Base-by-base conservation (phyloP, 2,113 vertebrate genomes). In the Indicator indicator region DNA sequence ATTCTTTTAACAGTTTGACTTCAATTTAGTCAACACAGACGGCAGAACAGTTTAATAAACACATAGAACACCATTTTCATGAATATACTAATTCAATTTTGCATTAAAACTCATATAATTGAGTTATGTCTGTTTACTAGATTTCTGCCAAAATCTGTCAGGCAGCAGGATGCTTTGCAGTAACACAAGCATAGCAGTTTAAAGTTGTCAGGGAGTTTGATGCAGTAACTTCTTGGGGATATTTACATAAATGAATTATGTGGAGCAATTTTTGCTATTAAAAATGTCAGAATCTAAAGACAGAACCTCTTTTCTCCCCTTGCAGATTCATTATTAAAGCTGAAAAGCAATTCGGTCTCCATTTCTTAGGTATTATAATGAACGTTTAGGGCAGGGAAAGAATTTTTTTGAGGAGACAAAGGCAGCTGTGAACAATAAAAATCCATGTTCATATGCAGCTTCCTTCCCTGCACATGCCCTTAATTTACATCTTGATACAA, bases 61-160 rank as follows among this genome's bases (percentile, higher is more conserved):
- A 83, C 68, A 79, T 67, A 50, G 59, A 90, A 82, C 30, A 38
- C 30, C 42, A 93, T 44, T 84, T 27, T 90, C 88, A 79, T 83
- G 63, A 92, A 83, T 79, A 83, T 83, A 79, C 67, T 28, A 78
- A 94, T 73, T 82, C 26, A 21, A 17, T 91, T 95, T 80, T 90
- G 33, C 72, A 77, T 85, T 90, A 91, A 84, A 92, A 79, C 15
- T 71, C 55, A 17, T 28, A 32, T 80, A 81, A 89, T 77, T 93
- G 44, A 80, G 54, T 87, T 88, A 71, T 40, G 27, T 50, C 56
- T 85, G 55, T 89, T 95, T 92, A 86, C 72, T 74, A 90, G 59
- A 84, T 83, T 80, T 82, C 56, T 94, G 83, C 75, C 91, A 95
- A 81, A 79, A 90, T 52, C 62, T 16, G 11, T 62, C 71, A 86